Conservation (phyloP, 1,140 invertebrate genomes). For the Metaphire vulgaris region DNA sequence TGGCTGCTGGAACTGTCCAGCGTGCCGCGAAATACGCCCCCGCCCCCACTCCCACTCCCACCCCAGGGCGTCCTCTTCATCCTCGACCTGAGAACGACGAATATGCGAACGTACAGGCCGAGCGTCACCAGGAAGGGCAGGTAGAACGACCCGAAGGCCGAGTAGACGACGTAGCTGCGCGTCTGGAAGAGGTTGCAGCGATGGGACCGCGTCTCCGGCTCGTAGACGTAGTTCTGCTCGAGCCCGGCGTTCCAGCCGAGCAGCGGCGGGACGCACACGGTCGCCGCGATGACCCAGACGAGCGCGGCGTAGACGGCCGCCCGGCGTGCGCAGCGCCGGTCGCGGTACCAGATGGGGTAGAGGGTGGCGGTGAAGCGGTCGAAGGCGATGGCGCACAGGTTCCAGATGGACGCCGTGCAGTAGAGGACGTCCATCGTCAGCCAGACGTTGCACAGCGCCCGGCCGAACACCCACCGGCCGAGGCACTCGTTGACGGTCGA, state of each 20-base stretch:
- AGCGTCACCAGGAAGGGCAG: conserved; percentile 92
- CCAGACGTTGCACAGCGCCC: conserved; percentile 31
- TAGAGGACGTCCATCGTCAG: conserved; percentile 44
- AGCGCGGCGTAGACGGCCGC: conserved; percentile 46
- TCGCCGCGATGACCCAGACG: conserved; percentile 37
- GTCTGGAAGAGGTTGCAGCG: conserved; percentile 47
- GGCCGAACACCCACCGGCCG: conserved; percentile 50
- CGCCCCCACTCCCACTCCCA: too few relatives aligned
- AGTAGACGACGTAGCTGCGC: conserved; percentile 88
- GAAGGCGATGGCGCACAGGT: conserved; percentile 49
- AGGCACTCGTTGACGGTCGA: conserved; percentile 46
- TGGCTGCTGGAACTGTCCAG: too few relatives aligned
- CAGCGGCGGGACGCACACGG: conserved; percentile 37
- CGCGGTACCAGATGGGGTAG: conserved; percentile 51
- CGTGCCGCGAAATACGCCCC: too few relatives aligned
- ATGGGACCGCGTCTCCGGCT: conserved; percentile 35
- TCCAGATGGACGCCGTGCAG: conserved; percentile 53
- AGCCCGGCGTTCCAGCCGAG: conserved; percentile 33
- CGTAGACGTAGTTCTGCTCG: conserved; percentile 39
- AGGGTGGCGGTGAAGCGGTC: conserved; percentile 51
- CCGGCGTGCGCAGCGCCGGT: conserved; percentile 40
- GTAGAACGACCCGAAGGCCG: conserved; percentile 88
- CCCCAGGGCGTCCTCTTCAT: conserved; percentile 1
- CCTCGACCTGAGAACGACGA: conserved; percentile 58
- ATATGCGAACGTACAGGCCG: conserved; percentile 94